A percentile compares a stretch with the other conserved stretches of the same genome.
Conservation (phyloP, 1,140 invertebrate genomes). For the Thaumatotibia leucotreta region DNA sequence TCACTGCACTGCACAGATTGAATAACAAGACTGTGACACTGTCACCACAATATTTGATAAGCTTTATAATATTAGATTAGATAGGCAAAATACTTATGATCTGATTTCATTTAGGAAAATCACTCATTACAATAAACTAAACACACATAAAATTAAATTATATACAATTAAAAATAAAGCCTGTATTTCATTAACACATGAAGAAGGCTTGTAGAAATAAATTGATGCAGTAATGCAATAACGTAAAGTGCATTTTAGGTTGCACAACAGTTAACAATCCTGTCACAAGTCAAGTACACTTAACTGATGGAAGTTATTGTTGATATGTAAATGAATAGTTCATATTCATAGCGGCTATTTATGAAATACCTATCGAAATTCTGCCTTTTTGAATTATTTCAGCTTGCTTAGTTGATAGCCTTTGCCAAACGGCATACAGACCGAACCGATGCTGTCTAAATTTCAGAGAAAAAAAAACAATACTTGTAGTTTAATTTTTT, state of each 20-base stretch:
- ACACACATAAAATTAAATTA: neutral
- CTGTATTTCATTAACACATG: neutral
- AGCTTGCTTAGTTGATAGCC: too few species aligned
- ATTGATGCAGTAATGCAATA: neutral
- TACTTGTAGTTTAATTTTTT: too few species aligned
- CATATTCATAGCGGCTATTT: neutral
- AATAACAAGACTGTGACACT: neutral
- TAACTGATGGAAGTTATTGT: neutral
- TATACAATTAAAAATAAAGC: neutral
- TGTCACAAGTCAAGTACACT: neutral
- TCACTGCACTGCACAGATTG: neutral
- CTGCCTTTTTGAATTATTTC: neutral
- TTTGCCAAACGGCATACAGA: too few species aligned
- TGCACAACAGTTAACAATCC: neutral
- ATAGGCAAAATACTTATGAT: neutral
- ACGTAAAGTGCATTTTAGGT: neutral
- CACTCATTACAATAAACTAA: neutral
- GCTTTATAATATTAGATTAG: neutral
- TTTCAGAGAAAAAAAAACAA: too few species aligned
- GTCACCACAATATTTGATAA: neutral
- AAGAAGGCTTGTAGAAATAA: neutral
- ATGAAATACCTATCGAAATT: neutral
- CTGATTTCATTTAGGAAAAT: neutral
- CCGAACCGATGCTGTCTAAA: too few species aligned
- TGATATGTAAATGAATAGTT: neutral